phyloP scores from a whole-genome alignment of 2,888 invertebrate genomes.

The Andrena flavipes region DNA sequence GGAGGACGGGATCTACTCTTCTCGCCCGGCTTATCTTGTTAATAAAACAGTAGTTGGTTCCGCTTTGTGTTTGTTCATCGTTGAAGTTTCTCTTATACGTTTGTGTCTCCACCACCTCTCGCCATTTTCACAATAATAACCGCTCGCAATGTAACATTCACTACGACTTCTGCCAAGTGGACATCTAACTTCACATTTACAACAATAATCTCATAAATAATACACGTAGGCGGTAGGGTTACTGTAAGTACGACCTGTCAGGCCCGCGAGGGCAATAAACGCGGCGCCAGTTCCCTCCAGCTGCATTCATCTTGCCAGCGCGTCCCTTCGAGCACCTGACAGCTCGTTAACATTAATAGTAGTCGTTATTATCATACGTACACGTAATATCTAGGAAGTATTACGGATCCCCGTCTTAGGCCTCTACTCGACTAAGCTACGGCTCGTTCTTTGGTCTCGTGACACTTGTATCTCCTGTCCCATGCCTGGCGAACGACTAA shows the following conservation, averaged over 20 bases:
- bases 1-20: constrained; percentile 39
- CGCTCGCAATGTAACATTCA: constrained; percentile 50
- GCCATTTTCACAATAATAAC: constrained; percentile 33
- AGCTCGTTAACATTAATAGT: constrained; percentile 60
- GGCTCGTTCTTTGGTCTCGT: constrained; percentile 68
- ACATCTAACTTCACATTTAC: constrained; percentile 69
- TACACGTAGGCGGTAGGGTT: constrained; percentile 69
- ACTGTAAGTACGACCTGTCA: constrained; percentile 45
- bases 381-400: constrained; percentile 73
- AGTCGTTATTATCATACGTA: constrained; percentile 66
- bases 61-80: constrained; percentile 28
- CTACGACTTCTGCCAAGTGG: constrained; percentile 58
- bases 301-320: constrained; percentile 21
- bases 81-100: not conserved
- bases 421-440: constrained; percentile 71
- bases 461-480: constrained; percentile 46
- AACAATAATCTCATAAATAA: constrained; percentile 75
- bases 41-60: constrained; percentile 66
- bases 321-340: constrained; percentile 41
- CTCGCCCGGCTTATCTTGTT: constrained; percentile 41
- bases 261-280: constrained; percentile 31
- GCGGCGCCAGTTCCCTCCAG: not conserved
- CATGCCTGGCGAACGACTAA: constrained; percentile 19
- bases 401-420: constrained; percentile 66
- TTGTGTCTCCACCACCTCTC: not conserved